These are phyloP conservation scores for Cheilosia scutellata DNA, from an alignment of 2,888 invertebrate genomes.

Conservation along the genomic window DNA sequence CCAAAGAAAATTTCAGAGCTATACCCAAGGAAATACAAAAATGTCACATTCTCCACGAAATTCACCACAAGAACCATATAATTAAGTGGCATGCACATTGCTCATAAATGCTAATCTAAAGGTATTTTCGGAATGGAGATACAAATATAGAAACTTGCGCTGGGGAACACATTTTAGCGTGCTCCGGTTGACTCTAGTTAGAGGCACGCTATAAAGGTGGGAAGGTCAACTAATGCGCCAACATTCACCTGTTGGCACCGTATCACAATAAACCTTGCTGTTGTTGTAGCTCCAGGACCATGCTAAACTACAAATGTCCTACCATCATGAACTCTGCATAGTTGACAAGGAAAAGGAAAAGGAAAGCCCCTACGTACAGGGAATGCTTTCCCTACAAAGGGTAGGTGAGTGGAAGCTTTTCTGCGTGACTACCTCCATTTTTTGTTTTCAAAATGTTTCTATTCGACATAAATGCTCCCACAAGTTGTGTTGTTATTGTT, in stretches of 20 bases:
- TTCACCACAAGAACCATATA: slow-evolving; percentile 43
- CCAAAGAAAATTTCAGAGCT: slow-evolving; percentile 17
- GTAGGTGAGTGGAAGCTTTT: slow-evolving; percentile 1
- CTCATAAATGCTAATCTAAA: slow-evolving; percentile 69
- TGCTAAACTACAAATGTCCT: slow-evolving; percentile 34
- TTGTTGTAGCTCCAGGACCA: slow-evolving; percentile 46
- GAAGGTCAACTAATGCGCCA: slow-evolving; percentile 66
- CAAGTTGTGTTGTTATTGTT: slow-evolving; percentile 23
- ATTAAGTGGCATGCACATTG: slow-evolving; percentile 65
- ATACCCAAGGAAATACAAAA: slow-evolving; percentile 27
- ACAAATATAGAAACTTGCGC: slow-evolving; percentile 30
- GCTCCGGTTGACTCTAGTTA: slow-evolving; percentile 28
- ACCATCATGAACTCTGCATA: slow-evolving; percentile 41
- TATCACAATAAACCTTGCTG: slow-evolving; percentile 49
- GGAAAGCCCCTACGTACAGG: neutral
- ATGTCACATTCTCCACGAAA: slow-evolving; percentile 43
- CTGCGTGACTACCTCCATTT: slow-evolving; percentile 4
- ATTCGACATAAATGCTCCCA: slow-evolving; percentile 16
- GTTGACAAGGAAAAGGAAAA: slow-evolving; percentile 27
- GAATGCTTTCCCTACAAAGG: slow-evolving; percentile 18
- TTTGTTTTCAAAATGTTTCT: slow-evolving; percentile 15
- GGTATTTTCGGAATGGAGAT: slow-evolving; percentile 47
- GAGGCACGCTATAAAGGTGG: slow-evolving; percentile 36
- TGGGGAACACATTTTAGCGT: slow-evolving; percentile 30
- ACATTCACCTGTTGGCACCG: slow-evolving; percentile 71